phyloP scores from a whole-genome alignment of 1,140 invertebrate genomes.

The Palaemon carinicauda region DNA sequence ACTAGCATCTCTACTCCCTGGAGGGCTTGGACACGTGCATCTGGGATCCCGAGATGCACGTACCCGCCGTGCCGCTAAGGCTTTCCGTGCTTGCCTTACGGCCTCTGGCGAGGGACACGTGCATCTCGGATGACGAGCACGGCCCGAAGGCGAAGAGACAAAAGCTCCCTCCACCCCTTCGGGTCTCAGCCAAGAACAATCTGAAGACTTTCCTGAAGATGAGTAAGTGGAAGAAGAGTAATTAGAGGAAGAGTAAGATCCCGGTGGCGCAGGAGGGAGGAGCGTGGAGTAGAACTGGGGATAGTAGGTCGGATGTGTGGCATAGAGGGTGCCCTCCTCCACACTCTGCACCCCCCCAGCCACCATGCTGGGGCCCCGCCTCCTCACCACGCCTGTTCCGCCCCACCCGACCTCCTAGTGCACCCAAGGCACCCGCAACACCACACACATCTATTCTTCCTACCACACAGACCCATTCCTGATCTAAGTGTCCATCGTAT shows the following conservation, averaged over 20 bases:
- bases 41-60: constrained; percentile 23
- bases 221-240: constrained; percentile 52
- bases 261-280: constrained; percentile 50
- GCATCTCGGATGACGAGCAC: constrained; percentile 32
- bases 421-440: not conserved
- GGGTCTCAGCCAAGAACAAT: constrained; percentile 44
- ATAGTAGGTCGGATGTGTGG: constrained; percentile 53
- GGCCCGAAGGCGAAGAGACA: constrained; percentile 13
- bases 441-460: not conserved
- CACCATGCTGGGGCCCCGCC: constrained; percentile 41
- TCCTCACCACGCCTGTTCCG: constrained; percentile 37
- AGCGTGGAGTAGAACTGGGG: constrained; percentile 53
- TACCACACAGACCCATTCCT: not conserved
- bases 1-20: constrained; percentile 36
- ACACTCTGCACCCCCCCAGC: constrained; percentile 58
- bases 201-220: constrained; percentile 47
- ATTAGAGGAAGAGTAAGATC: constrained; percentile 50
- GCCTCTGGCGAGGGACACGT: constrained; percentile 47
- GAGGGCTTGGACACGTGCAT: constrained; percentile 44
- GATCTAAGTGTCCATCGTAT: not conserved
- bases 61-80: constrained; percentile 38
- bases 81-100: constrained; percentile 32
- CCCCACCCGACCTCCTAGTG: not conserved
- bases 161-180: constrained; percentile 37
- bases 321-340: constrained; percentile 53